phyloP scores from a whole-genome alignment of 1,140 invertebrate genomes.

The Drosophila pachea region DNA sequence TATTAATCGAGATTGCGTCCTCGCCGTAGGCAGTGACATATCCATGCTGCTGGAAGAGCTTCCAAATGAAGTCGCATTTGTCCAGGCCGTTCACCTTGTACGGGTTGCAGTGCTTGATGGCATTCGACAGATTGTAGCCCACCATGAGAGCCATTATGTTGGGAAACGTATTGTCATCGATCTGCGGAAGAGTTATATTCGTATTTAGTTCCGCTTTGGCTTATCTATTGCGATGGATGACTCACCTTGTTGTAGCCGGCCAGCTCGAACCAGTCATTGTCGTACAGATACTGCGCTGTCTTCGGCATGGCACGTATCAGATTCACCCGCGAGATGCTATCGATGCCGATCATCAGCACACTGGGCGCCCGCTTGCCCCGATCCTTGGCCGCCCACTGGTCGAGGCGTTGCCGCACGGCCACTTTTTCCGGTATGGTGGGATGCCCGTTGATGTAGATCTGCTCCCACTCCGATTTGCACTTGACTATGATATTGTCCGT shows the following conservation, averaged over 20 bases:
- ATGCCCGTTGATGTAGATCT: constrained; percentile 73
- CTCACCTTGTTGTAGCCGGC: constrained; percentile 80
- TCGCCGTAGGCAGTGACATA: constrained; percentile 90
- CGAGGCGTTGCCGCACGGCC: constrained; percentile 51
- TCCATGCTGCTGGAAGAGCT: constrained; percentile 84
- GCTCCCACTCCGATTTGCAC: constrained; percentile 66
- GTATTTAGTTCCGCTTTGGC: background rate
- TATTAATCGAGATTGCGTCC: constrained; percentile 86
- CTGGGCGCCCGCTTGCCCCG: constrained; percentile 45
- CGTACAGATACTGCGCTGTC: constrained; percentile 83
- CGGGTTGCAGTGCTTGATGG: constrained; percentile 80
- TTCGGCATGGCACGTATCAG: constrained; percentile 87
- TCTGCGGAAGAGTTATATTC: constrained; percentile 65
- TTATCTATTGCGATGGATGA: too few relatives aligned
- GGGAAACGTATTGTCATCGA: constrained; percentile 89
- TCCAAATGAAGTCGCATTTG: constrained; percentile 89
- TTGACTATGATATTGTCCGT: constrained; percentile 80
- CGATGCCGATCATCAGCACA: constrained; percentile 88
- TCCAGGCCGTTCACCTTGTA: constrained; percentile 79
- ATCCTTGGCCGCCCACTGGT: constrained; percentile 29
- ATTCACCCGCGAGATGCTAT: constrained; percentile 89
- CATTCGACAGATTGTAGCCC: constrained; percentile 81
- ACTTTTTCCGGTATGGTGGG: constrained; percentile 62
- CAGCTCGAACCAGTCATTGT: constrained; percentile 81
- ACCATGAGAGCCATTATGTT: constrained; percentile 89